Base-by-base conservation (phyloP, 2,797 vertebrate species). In the Vireo griseus region DNA sequence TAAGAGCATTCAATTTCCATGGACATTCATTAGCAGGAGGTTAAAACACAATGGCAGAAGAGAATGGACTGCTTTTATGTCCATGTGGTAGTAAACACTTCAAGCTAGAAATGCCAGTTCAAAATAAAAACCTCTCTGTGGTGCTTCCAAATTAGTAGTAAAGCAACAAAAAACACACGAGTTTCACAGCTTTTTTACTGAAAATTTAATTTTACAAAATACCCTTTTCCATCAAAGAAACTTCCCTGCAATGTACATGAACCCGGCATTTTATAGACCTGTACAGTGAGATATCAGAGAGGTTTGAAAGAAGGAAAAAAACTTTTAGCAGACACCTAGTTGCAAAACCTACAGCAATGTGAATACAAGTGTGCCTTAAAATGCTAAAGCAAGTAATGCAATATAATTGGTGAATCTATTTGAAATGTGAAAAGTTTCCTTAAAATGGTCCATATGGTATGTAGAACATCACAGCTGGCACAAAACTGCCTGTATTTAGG, bases 181-280 rank as follows among this genome's bases (percentile, higher is more conserved):
- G 88, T 97, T 97, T 95, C 96, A 97, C 96, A 96, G 96, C 97
- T 97, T 95, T 96, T 98, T 98, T 98, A 97, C 97, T 97, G 83
- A 96, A 97, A 98, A 98, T 97, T 97, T 95, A 82, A 95, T 98
- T 97, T 97, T 98, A 98, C 96, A 98, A 98, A 98, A 98, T 97
- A 97, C 93, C 94, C 84, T 97, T 97, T 97, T 96, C 96, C 95
- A 96, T 95, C 95, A 96, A 97, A 97, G 96, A 96, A 96, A 95
- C 95, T 92, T 97, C 92, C 95, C 96, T 94, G 82, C 69, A 91
- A 95, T 95, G 89, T 95, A 96, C 86, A 81, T 24, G 91, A 89
- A 97, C 68, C 75, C 67, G 69, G 94, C 51, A n/a, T 95, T 96
- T 86, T 88, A 77, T 67, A 95, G 95, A 97, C 80, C 88, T 96